Percentiles rank a stretch among this genome's conserved stretches.
Conservation (phyloP, 2,113 vertebrate genomes). For the Reinhardtius hippoglossoides region DNA sequence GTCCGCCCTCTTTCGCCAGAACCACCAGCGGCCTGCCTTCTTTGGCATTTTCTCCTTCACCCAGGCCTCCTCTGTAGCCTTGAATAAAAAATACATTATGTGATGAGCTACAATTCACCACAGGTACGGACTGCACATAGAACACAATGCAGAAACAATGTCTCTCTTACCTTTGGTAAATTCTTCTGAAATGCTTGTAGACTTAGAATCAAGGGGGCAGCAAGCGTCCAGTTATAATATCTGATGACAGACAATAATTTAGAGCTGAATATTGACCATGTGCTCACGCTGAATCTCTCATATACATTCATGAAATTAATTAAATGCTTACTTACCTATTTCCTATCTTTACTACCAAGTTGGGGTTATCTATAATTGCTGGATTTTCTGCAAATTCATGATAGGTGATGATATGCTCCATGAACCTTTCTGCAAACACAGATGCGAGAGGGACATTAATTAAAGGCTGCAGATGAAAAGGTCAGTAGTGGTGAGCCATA, state of each 20-base stretch:
- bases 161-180: constrained; percentile 89
- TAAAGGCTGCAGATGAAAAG: constrained; percentile 33
- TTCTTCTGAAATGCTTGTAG: constrained; percentile 98
- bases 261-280: background rate
- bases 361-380: constrained; percentile 97
- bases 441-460: constrained; percentile 21
- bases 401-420: constrained; percentile 97
- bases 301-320: background rate
- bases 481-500: constrained; percentile 11
- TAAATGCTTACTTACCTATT: constrained; percentile 78
- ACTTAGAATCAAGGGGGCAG: constrained; percentile 96
- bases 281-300: background rate
- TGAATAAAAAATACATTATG: constrained; percentile 4
- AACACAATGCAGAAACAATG: background rate
- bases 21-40: constrained; percentile 98
- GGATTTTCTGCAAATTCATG: constrained; percentile 97
- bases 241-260: constrained; percentile 70
- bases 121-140: background rate
- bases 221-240: constrained; percentile 98
- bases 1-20: constrained; percentile 93
- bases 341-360: constrained; percentile 93
- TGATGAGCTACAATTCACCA: background rate
- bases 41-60: constrained; percentile 99
- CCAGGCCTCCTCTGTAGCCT: constrained; percentile 97
- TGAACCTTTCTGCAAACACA: constrained; percentile 90